Evolutionary conservation across 2,797 vertebrate species (phyloP).

Genomic region (Graptemys geographica): DNA sequence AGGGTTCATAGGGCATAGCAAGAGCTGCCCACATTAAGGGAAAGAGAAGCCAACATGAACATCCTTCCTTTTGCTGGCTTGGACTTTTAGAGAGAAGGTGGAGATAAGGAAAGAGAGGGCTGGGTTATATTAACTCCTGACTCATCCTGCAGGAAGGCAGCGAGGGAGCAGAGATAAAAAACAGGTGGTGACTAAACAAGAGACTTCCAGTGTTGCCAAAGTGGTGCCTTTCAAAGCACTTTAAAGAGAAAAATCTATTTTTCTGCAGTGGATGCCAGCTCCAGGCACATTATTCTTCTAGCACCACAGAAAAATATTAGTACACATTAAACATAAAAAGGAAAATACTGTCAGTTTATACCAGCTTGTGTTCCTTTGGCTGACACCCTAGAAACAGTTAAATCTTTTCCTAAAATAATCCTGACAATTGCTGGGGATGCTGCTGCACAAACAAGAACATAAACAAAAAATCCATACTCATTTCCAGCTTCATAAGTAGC

Average conservation of each 20-base stretch:
- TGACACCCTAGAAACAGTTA: neutral
- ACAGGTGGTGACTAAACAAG: neutral
- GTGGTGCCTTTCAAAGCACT: neutral
- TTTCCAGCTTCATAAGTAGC: slow-evolving; percentile 44
- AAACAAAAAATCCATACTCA: neutral
- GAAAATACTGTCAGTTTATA: neutral
- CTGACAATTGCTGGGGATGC: slow-evolving; percentile 26
- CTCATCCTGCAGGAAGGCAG: fast-evolving
- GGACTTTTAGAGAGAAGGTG: neutral
- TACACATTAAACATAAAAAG: neutral
- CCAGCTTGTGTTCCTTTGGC: neutral
- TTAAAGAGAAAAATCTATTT: neutral
- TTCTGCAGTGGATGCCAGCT: neutral
- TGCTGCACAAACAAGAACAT: slow-evolving; percentile 36
- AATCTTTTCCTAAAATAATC: neutral
- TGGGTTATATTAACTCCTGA: neutral
- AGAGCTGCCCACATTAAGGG: neutral
- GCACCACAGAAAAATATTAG: fast-evolving
- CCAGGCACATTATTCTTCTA: fast-evolving
- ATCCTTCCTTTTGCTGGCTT: neutral
- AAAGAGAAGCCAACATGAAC: neutral
- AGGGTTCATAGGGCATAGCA: neutral
- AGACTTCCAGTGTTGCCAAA: neutral
- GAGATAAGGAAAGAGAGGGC: neutral
- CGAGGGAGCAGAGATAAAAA: neutral